These are phyloP conservation scores for Aramus guarauna DNA, from an alignment of 2,113 vertebrate species.

Conservation along the genomic window DNA sequence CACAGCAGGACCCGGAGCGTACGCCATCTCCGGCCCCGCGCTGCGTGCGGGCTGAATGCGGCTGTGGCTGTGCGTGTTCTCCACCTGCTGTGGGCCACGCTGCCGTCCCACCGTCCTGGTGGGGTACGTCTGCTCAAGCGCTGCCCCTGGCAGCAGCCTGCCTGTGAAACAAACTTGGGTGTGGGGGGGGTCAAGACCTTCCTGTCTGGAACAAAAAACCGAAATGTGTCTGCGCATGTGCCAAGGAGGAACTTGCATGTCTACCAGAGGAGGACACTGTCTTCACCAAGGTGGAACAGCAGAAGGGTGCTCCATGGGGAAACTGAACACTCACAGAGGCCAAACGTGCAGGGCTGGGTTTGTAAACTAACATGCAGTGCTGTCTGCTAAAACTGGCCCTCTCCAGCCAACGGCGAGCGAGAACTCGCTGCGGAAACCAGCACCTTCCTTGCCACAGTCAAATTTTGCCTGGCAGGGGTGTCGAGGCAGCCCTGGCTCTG, in stretches of 20 bases:
- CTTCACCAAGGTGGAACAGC: slow-evolving; percentile 25
- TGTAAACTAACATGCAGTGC: slow-evolving; percentile 71
- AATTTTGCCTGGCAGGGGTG: not conserved
- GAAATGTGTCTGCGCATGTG: not conserved
- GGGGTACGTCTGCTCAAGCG: not conserved
- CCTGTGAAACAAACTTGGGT: not conserved
- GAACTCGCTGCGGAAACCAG: not conserved
- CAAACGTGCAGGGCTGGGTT: slow-evolving; percentile 62
- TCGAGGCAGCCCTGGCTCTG: not conserved
- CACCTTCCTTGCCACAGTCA: slow-evolving; percentile 5
- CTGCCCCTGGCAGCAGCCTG: not conserved
- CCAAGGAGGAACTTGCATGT: slow-evolving; percentile 51
- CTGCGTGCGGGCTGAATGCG: rapidly evolving
- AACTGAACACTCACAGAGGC: slow-evolving; percentile 47
- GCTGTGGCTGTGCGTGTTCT: not conserved
- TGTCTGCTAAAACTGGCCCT: slow-evolving; percentile 55
- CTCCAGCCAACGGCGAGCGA: not conserved
- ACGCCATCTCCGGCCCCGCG: rapidly evolving
- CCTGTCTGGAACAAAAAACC: slow-evolving; percentile 21
- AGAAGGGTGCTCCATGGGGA: slow-evolving; percentile 44
- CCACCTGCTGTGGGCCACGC: not conserved
- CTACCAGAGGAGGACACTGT: slow-evolving; percentile 39
- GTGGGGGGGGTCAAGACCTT: slow-evolving; percentile 28
- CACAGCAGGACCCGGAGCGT: not conserved
- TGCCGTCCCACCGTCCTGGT: not conserved